Percentiles rank a stretch among this genome's conserved stretches.
Evolutionary conservation across 2,797 vertebrate genomes (phyloP).

Genomic region (Trematomus bernacchii): DNA sequence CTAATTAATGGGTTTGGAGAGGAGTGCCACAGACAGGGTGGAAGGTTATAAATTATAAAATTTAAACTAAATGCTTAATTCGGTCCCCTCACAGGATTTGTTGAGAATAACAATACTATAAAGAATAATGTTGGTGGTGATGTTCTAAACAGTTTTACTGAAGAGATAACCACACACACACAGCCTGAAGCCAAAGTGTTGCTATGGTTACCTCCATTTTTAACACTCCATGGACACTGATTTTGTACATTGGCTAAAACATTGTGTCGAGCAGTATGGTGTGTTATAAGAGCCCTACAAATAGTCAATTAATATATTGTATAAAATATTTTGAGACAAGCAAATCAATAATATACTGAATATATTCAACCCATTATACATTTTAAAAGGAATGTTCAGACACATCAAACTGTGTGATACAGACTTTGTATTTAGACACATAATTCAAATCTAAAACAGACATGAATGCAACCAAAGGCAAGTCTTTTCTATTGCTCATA

Average conservation of each 20-base stretch:
- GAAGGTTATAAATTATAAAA: neutral
- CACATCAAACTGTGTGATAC: conserved; percentile 7
- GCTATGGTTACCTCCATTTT: conserved; percentile 53
- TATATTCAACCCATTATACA: neutral
- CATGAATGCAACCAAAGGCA: neutral
- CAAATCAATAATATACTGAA: neutral
- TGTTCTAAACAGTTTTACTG: conserved; percentile 9
- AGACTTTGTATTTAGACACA: neutral
- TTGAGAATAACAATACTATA: neutral
- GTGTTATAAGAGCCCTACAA: neutral
- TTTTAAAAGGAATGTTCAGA: neutral
- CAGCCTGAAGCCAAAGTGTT: conserved; percentile 37
- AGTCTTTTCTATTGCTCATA: neutral
- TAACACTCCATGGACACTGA: conserved; percentile 14
- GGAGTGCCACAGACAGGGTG: neutral
- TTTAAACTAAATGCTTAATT: neutral
- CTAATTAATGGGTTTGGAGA: neutral
- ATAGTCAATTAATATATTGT: neutral
- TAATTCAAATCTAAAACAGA: neutral
- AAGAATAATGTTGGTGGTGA: no score
- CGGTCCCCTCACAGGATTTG: neutral
- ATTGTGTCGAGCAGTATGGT: neutral
- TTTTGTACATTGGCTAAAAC: conserved; percentile 8
- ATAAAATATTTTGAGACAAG: neutral
- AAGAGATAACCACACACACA: conserved; percentile 13